These are phyloP conservation scores for Eupithecia abbreviata DNA, from an alignment of 2,888 invertebrate species.

Conservation along the genomic window DNA sequence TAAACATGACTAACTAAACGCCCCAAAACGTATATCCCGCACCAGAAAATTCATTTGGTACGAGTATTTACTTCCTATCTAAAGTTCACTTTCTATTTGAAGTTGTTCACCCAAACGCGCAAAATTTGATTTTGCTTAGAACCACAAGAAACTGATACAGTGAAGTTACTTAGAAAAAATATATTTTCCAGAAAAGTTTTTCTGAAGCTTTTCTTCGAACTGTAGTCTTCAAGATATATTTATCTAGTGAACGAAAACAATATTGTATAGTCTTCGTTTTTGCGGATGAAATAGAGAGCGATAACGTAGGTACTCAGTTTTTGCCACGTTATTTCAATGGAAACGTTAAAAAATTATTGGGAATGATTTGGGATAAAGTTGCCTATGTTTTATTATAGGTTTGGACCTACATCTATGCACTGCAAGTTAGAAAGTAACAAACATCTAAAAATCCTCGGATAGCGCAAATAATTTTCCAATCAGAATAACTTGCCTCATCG, in stretches of 20 bases:
- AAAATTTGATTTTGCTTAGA: neutral
- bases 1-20: conserved; percentile 16
- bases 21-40: conserved; percentile 14
- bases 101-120: neutral
- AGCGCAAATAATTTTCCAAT: too few relatives aligned
- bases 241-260: neutral
- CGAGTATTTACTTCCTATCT: neutral
- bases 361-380: too few relatives aligned
- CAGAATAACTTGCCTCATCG: too few relatives aligned
- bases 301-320: neutral
- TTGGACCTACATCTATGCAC: too few relatives aligned
- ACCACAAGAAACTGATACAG: neutral
- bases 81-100: neutral
- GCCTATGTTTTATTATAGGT: too few relatives aligned
- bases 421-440: too few relatives aligned
- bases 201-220: neutral
- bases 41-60: conserved; percentile 1
- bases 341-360: too few relatives aligned
- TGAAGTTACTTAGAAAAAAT: neutral
- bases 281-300: neutral
- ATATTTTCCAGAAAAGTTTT: neutral
- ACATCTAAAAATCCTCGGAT: too few relatives aligned
- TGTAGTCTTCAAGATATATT: neutral
- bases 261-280: neutral
- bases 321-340: too few relatives aligned